phyloP scores from a whole-genome alignment of 2,113 vertebrate species.

The Phylloscopus trochilus region DNA sequence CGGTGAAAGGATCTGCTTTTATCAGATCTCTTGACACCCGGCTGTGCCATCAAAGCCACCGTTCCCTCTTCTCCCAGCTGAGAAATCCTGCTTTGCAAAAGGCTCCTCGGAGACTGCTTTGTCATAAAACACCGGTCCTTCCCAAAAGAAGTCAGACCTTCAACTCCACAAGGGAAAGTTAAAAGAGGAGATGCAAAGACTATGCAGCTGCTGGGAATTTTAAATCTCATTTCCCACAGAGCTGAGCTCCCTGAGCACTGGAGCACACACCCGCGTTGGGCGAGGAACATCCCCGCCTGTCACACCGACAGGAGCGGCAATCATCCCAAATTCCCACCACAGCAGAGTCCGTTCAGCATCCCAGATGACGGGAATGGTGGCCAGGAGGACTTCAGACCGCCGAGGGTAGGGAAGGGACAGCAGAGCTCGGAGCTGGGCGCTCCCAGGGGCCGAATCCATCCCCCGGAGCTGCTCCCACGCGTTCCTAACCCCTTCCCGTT shows the following conservation, averaged over 20 bases:
- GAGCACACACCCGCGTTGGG: fast-evolving
- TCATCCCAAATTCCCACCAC: background rate
- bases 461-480: background rate
- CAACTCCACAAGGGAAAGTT: background rate
- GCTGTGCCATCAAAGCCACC: background rate
- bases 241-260: background rate
- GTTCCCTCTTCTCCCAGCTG: background rate
- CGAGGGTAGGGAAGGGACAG: background rate
- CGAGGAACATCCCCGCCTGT: background rate
- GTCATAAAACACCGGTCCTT: background rate
- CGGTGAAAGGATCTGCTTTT: background rate
- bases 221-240: background rate
- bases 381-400: fast-evolving
- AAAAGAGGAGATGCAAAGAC: background rate
- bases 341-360: background rate
- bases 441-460: background rate
- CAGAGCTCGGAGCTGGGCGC: fast-evolving
- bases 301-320: fast-evolving
- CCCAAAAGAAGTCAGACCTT: background rate
- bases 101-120: background rate
- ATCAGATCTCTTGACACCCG: background rate
- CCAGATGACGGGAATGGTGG: fast-evolving
- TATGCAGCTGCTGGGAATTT: background rate
- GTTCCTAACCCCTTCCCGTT: too few species aligned
- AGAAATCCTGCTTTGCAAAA: background rate